These are phyloP conservation scores for Campylomormyrus numenius DNA, from an alignment of 2,113 vertebrate species.

Conservation along the genomic window DNA sequence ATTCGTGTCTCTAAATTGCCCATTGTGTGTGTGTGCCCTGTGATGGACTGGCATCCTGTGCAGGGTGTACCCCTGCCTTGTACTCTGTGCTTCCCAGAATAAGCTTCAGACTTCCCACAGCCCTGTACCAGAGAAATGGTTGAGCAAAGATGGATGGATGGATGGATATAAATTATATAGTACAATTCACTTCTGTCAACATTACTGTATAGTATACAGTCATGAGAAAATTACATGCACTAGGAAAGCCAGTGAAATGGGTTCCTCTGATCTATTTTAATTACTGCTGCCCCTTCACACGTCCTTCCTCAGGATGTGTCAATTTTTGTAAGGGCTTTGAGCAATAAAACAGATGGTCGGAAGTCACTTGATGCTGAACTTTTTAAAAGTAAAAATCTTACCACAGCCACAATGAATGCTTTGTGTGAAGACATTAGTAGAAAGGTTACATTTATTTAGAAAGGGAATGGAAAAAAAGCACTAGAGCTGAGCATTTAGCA, in stretches of 20 bases:
- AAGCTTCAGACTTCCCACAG: not conserved
- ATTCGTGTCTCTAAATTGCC: not conserved
- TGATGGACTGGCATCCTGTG: not conserved
- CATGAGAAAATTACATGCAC: not conserved
- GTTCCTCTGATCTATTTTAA: not conserved
- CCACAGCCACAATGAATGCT: not conserved
- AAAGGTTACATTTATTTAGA: not conserved
- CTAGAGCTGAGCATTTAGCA: not conserved
- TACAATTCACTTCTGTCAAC: not conserved
- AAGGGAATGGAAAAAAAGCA: not conserved
- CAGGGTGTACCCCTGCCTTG: not conserved
- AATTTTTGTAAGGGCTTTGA: not conserved
- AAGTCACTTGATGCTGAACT: not conserved
- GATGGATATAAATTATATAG: not conserved
- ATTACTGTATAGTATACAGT: not conserved
- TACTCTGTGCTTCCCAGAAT: not conserved
- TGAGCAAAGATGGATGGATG: not conserved
- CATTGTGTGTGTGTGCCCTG: not conserved
- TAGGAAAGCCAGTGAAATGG: not conserved
- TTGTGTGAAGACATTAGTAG: not conserved
- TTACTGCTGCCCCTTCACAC: not conserved
- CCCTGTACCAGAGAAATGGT: not conserved
- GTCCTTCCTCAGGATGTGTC: conserved; percentile 12
- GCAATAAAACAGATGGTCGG: conserved; percentile 3
- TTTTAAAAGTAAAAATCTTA: not conserved